Evolutionary conservation across 2,888 invertebrate genomes (phyloP), one percentile per base, ranked within the genome.

Genomic region (Rhagium mordax): DNA sequence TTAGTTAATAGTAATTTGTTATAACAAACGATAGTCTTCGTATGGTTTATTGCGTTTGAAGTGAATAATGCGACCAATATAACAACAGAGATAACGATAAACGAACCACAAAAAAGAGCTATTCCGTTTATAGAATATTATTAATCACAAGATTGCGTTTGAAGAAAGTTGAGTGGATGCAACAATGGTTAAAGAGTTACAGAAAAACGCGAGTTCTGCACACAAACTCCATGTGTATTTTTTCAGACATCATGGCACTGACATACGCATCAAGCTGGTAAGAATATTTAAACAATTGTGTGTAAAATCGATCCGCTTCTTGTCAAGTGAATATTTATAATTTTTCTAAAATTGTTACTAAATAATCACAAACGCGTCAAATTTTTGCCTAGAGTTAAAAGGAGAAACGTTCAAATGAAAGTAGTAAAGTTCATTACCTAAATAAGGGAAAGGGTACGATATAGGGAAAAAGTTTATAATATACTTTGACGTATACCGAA

Each of bases 251-350:
- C 41, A 64, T 33, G 75, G 61, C 10, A 53, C 67, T 13, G 24
- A 72, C 29, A 33, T 74, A 51, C 74, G 70, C 29, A 68, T 75
- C 21, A 74, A 71, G 64, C 16, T 75, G 70, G 74, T 77, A 51
- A 74, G 74, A 16, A 57, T 47, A n/a, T n/a, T n/a, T n/a, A n/a
- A n/a, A 15, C 15, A 16, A 29, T 64, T 49, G 18, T 21, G 59
- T 41, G 53, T 13, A 53, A 53, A 48, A 49, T 49, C 6, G 15
- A 16, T 33, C n/a, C n/a, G n/a, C n/a, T n/a, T n/a, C n/a, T n/a
- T n/a, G n/a, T n/a, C n/a, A n/a, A n/a, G n/a, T n/a, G n/a, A 27
- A 27, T 27, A 27, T 27, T 27, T 27, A 27, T 27, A 27, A 8
- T 51, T 18, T 18, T 15, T 3, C 4, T 16, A 27, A 27, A 27